phyloP scores from a whole-genome alignment of 2,888 invertebrate species.

The Anorthoa munda region DNA sequence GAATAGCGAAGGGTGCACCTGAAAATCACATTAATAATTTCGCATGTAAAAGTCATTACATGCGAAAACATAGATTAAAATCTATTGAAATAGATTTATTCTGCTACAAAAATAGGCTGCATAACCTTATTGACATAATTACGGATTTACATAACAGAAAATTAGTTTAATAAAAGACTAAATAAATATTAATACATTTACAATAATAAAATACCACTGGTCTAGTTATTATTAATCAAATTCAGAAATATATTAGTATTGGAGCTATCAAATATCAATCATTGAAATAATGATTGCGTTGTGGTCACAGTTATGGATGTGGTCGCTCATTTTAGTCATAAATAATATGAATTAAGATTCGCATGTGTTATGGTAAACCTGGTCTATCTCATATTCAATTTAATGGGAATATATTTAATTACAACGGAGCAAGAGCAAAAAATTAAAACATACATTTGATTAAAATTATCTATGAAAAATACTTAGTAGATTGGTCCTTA shows the following conservation, averaged over 20 bases:
- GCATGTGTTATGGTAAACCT: background rate
- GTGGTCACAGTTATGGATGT: background rate
- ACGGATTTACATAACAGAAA: background rate
- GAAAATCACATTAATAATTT: background rate
- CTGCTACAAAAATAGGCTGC: background rate
- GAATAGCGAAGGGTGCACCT: background rate
- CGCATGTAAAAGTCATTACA: no score
- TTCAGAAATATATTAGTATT: background rate
- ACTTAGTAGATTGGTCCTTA: no score
- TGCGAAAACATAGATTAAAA: no score
- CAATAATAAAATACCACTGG: background rate
- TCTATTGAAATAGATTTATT: background rate
- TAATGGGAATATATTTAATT: no score
- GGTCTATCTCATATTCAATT: background rate
- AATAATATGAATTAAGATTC: background rate
- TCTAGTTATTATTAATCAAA: background rate
- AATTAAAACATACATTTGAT: no score
- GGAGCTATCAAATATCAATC: constrained; percentile 22
- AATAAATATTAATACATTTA: background rate
- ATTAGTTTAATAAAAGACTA: background rate
- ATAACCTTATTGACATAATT: no score
- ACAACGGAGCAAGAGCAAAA: no score
- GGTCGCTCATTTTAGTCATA: background rate
- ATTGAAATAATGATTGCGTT: constrained; percentile 26
- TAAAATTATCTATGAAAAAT: no score